phyloP scores from a whole-genome alignment of 64 coral and sea anemone genomes.

The Cladopsammia gracilis region DNA sequence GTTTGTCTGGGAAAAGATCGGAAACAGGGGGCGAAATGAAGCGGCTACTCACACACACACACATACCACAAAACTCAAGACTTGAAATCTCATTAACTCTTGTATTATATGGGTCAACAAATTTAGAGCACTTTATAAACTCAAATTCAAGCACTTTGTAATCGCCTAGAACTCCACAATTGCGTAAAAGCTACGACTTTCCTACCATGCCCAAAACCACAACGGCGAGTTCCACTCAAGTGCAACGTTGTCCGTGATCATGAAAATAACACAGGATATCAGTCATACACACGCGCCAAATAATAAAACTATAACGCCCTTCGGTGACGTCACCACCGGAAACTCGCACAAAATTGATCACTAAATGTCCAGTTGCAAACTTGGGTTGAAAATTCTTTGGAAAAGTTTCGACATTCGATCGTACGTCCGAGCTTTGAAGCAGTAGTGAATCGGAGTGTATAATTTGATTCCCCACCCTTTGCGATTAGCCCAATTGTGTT shows the following conservation, averaged over 20 bases:
- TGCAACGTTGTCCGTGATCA: background rate
- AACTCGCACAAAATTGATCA: background rate
- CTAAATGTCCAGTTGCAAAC: background rate
- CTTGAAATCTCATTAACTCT: no score
- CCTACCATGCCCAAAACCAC: background rate
- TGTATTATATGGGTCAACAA: no score
- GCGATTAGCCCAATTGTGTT: constrained; percentile 21
- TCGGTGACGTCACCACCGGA: constrained; percentile 15
- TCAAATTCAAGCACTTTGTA: no score
- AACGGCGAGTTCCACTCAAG: background rate
- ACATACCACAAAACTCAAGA: no score
- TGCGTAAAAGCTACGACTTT: background rate
- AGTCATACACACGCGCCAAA: background rate
- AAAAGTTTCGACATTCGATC: background rate
- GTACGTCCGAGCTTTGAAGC: background rate
- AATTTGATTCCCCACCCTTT: constrained; percentile 50
- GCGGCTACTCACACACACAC: background rate
- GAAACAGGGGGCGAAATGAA: background rate
- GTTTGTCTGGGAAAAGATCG: background rate
- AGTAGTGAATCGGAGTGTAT: constrained; percentile 27
- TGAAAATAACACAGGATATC: background rate
- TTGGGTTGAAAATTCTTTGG: background rate
- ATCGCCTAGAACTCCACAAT: no score
- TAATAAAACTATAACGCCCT: constrained; percentile 22
- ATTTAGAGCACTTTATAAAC: no score